Conservation (phyloP, 2,888 invertebrate species). For the Pollenia angustigena region DNA sequence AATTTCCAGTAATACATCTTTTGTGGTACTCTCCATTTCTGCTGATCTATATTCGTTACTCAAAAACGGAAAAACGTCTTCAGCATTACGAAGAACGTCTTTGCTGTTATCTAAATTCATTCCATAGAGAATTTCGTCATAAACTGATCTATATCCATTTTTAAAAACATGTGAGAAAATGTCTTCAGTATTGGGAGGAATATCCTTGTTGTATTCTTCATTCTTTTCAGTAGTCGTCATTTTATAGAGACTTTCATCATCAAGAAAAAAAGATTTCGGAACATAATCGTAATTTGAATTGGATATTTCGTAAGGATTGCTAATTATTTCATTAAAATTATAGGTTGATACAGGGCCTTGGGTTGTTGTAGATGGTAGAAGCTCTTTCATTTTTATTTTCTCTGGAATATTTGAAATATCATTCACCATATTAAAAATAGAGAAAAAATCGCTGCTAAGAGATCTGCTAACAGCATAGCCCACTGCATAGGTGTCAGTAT, state of each 20-base stretch:
- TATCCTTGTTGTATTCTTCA: not conserved
- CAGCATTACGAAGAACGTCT: too few relatives aligned
- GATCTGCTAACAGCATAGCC: slow-evolving; percentile 23
- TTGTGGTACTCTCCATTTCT: too few relatives aligned
- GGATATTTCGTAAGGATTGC: not conserved
- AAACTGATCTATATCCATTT: too few relatives aligned
- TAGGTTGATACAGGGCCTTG: slow-evolving; percentile 16
- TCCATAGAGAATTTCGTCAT: too few relatives aligned
- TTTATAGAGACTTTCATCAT: not conserved
- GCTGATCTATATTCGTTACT: too few relatives aligned
- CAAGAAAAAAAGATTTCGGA: not conserved
- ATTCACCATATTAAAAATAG: slow-evolving; percentile 46
- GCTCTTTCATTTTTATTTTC: slow-evolving; percentile 28
- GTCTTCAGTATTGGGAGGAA: too few relatives aligned
- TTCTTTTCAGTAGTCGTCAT: not conserved
- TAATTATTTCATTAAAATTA: not conserved
- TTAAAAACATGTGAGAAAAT: too few relatives aligned
- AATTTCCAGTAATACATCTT: too few relatives aligned
- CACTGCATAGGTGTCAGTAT: not conserved
- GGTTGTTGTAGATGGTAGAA: not conserved
- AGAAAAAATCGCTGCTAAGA: slow-evolving; percentile 45
- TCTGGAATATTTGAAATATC: slow-evolving; percentile 47
- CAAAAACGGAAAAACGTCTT: too few relatives aligned
- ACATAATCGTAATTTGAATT: not conserved
- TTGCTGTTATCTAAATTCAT: too few relatives aligned